phyloP scores from a whole-genome alignment of 2,888 invertebrate genomes.

The Eudemis profundana region DNA sequence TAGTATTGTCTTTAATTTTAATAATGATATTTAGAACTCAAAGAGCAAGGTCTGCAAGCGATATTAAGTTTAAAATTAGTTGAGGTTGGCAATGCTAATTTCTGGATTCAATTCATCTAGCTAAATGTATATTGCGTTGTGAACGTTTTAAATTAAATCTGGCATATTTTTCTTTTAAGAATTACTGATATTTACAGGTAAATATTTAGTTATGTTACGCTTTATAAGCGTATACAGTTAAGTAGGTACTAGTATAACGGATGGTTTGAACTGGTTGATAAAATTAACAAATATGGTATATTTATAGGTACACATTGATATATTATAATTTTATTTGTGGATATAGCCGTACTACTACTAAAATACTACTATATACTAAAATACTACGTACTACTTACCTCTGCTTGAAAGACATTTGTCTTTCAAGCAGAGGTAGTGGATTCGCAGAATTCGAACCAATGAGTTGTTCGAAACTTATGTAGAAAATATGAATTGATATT shows the following conservation, averaged over 20 bases:
- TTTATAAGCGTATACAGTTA: background rate
- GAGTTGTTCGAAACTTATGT: too few species aligned
- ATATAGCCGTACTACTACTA: too few species aligned
- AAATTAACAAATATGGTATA: too few species aligned
- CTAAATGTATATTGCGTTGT: slow-evolving; percentile 30
- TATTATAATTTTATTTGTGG: too few species aligned
- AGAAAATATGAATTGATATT: too few species aligned
- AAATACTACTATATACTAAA: too few species aligned
- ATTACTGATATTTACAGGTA: slow-evolving; percentile 14
- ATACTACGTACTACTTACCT: too few species aligned
- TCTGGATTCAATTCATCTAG: slow-evolving; percentile 34
- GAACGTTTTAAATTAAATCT: slow-evolving; percentile 30
- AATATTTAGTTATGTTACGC: slow-evolving; percentile 22
- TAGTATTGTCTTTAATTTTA: background rate
- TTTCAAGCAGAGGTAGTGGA: too few species aligned
- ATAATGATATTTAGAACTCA: background rate
- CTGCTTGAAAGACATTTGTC: too few species aligned
- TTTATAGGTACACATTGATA: too few species aligned
- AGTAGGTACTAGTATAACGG: background rate
- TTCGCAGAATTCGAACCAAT: too few species aligned
- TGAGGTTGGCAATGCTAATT: slow-evolving; percentile 24
- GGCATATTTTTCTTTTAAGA: slow-evolving; percentile 20
- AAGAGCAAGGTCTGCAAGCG: background rate
- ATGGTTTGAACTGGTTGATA: too few species aligned
- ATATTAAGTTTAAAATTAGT: slow-evolving; percentile 33